A percentile compares a stretch with the other conserved stretches of the same genome.
Conservation (phyloP, 2,797 vertebrate species). For the Alosa sapidissima region DNA sequence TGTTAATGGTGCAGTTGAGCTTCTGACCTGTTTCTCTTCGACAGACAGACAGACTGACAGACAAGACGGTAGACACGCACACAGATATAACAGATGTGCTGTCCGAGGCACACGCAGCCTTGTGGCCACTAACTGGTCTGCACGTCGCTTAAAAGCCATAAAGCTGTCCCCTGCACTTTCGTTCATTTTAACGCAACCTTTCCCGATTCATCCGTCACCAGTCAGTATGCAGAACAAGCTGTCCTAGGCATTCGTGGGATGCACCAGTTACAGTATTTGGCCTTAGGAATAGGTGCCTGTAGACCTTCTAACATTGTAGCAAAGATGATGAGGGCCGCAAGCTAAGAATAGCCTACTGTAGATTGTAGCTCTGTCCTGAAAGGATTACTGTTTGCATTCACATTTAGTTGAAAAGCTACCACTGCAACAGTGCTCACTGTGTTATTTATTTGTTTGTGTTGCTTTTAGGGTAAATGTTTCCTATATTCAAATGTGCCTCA, state of each 20-base stretch:
- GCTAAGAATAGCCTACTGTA: constrained; percentile 5
- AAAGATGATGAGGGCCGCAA: background rate
- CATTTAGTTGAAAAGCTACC: background rate
- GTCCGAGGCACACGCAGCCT: background rate
- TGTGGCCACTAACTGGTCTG: background rate
- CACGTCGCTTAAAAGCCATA: background rate
- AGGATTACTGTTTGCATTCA: background rate
- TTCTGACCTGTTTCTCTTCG: constrained; percentile 5
- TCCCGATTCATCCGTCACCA: background rate
- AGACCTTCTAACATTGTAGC: constrained; percentile 17
- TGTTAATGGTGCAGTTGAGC: constrained; percentile 7
- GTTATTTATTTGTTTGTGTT: constrained; percentile 23
- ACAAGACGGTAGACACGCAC: background rate
- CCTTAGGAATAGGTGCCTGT: constrained; percentile 17
- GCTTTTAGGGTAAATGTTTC: background rate
- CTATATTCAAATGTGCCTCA: constrained; percentile 15
- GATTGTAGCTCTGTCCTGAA: background rate
- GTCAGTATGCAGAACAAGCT: background rate
- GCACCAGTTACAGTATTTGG: constrained; percentile 19
- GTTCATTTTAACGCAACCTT: background rate
- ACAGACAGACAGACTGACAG: background rate
- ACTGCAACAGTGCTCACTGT: background rate
- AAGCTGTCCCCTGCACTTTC: constrained; percentile 8
- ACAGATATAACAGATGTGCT: background rate
- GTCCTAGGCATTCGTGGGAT: background rate